These are phyloP conservation scores for Aphrophora alni DNA, from an alignment of 2,888 invertebrate genomes.

Conservation along the genomic window DNA sequence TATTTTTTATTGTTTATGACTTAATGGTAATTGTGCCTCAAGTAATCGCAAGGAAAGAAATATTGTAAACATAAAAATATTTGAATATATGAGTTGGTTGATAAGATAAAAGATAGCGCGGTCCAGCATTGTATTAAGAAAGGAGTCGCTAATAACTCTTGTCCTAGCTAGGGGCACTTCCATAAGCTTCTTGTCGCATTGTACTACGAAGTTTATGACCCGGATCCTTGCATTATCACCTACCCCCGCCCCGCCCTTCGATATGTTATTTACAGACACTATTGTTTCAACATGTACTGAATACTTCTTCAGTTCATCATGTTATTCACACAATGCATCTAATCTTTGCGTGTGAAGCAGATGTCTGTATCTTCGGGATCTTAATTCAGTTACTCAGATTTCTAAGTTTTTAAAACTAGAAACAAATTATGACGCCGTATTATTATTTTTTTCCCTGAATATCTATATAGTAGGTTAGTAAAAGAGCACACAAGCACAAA, in stretches of 20 bases:
- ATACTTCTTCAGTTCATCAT: not conserved
- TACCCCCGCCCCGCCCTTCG: not conserved
- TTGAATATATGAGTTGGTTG: not conserved
- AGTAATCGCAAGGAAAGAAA: not conserved
- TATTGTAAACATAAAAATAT: not conserved
- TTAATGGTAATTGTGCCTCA: not conserved
- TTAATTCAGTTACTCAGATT: too few relatives aligned
- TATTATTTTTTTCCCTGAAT: too few relatives aligned
- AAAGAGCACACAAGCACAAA: too few relatives aligned
- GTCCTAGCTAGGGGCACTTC: not conserved
- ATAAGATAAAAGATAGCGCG: conserved; percentile 1
- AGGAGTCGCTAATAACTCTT: not conserved
- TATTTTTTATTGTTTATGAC: not conserved
- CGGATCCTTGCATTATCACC: conserved; percentile 5
- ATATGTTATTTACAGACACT: not conserved
- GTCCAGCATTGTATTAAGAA: not conserved
- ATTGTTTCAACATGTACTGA: not conserved
- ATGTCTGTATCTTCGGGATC: too few relatives aligned
- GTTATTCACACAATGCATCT: not conserved
- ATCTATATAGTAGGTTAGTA: too few relatives aligned
- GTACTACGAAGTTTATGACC: not conserved
- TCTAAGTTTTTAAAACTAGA: too few relatives aligned
- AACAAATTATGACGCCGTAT: too few relatives aligned
- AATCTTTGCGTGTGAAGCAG: too few relatives aligned
- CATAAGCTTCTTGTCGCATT: not conserved